Percentiles rank a stretch among this genome's conserved stretches.
These are phyloP conservation scores for Poecile atricapillus DNA, from an alignment of 2,113 vertebrate genomes.

Conservation along the genomic window DNA sequence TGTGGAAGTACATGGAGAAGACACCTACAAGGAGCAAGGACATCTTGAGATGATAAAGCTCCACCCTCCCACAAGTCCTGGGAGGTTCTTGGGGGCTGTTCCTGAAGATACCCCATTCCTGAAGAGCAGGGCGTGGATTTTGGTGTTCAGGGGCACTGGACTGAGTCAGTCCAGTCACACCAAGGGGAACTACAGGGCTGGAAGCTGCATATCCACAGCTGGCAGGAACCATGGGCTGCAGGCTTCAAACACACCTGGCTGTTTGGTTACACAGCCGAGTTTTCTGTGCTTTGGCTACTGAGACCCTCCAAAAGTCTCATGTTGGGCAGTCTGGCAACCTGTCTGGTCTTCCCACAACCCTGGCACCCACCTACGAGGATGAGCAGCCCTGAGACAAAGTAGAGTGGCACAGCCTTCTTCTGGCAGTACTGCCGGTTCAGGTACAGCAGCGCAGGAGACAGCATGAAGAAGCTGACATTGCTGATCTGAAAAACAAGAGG, in stretches of 20 bases:
- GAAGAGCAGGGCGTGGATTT: not conserved
- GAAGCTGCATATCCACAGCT: not conserved
- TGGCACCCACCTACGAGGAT: conserved; percentile 79
- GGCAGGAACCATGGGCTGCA: not conserved
- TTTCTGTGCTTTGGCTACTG: not conserved
- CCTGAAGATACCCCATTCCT: not conserved
- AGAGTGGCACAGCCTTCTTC: conserved; percentile 74
- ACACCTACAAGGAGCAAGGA: conserved; percentile 68
- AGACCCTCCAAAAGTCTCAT: not conserved
- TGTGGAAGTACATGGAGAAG: conserved; percentile 93
- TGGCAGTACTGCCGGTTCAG: conserved; percentile 83
- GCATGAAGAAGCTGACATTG: conserved; percentile 87
- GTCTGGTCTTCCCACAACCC: not conserved
- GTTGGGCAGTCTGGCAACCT: not conserved
- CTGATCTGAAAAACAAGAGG: conserved; percentile 78
- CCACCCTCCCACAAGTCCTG: fast-evolving
- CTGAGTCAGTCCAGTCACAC: not conserved
- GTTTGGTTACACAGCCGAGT: not conserved
- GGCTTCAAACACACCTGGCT: fast-evolving
- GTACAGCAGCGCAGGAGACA: conserved; percentile 85
- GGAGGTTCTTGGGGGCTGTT: not conserved
- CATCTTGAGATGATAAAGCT: not conserved
- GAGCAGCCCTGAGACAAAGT: conserved; percentile 78
- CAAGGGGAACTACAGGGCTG: not conserved
- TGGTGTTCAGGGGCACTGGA: not conserved